Evolutionary conservation across 1,140 invertebrate genomes (phyloP).

Genomic region (Odontomachus brunneus): DNA sequence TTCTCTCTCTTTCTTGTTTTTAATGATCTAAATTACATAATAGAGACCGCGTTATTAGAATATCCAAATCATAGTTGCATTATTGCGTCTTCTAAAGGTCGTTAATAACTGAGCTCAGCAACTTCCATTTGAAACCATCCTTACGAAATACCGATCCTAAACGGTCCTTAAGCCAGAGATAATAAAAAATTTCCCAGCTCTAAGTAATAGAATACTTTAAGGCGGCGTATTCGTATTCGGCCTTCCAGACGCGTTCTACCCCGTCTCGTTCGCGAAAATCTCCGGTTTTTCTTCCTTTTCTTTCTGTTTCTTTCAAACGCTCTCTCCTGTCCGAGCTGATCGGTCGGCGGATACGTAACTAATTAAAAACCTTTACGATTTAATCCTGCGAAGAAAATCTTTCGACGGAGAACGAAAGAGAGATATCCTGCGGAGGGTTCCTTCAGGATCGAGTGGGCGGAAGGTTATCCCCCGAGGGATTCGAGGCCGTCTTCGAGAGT

Average conservation of each 20-base stretch:
- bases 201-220: background rate
- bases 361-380: slow-evolving; percentile 56
- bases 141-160: too few species aligned
- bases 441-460: slow-evolving; percentile 48
- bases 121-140: too few species aligned
- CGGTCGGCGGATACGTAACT: slow-evolving; percentile 4
- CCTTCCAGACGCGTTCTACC: background rate
- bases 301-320: background rate
- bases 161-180: too few species aligned
- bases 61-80: background rate
- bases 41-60: background rate
- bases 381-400: slow-evolving; percentile 49
- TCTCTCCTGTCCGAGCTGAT: background rate
- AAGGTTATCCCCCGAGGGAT: slow-evolving; percentile 40
- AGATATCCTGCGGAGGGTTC: slow-evolving; percentile 34
- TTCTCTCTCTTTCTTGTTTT: background rate
- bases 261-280: background rate
- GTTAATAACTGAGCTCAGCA: too few species aligned
- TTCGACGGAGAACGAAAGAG: background rate
- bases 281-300: background rate
- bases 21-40: background rate
- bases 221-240: too few species aligned
- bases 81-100: background rate
- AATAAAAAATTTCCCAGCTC: background rate
- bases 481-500: slow-evolving; percentile 38